Base-by-base conservation (phyloP, 1,140 invertebrate genomes). In the honey bee (Apis mellifera) region DNA sequence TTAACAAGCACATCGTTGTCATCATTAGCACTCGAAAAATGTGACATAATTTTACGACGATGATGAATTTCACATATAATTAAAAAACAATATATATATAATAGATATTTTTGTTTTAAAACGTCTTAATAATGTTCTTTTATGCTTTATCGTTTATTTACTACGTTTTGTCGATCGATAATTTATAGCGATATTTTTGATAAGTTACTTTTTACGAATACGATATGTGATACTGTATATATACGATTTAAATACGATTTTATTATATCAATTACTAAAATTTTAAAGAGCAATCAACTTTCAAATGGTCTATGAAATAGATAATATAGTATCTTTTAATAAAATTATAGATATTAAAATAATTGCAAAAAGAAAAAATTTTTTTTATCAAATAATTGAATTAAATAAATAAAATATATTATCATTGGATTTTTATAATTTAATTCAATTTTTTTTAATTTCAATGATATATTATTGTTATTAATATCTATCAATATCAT, bases 11-110 rank as follows among this genome's bases (percentile, higher is more conserved):
- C 21, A n/a, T 42, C 12, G 5, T 50, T n/a, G 23, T 15, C 1
- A 26, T 26, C 42, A 9, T 17, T 42, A 21, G 55, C 21, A 23
- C 50, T 73, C 23, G 64, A 62, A 21, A 70, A 13, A 32, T 21
- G 50, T 13, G 64, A 54, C 73, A 82, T 82, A 50, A 60, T 80
- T 55, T 9, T 42, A 11, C 15, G 19, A 9, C 13, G 32, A 19
- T n/a, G 52, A 72, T 42, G 9, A 54, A 60, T 9, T 52, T 71
- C 8, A 71, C 19, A 32, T 52, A 52, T 13, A 62, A 26, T 8
- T 21, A 21, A 32, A 5, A 71, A 70, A 19, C 5, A 17, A 64
- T 26, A n/a, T 23, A 64, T 54, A 52, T 52, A 52, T 52, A 52
- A 52, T 52, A 70, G 17, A 15, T 23, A 15, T 69, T 59, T 12